A percentile compares a stretch with the other conserved stretches of the same genome.
These are phyloP conservation scores for Drosophila affinis DNA, from an alignment of 2,888 invertebrate species.

Conservation along the genomic window DNA sequence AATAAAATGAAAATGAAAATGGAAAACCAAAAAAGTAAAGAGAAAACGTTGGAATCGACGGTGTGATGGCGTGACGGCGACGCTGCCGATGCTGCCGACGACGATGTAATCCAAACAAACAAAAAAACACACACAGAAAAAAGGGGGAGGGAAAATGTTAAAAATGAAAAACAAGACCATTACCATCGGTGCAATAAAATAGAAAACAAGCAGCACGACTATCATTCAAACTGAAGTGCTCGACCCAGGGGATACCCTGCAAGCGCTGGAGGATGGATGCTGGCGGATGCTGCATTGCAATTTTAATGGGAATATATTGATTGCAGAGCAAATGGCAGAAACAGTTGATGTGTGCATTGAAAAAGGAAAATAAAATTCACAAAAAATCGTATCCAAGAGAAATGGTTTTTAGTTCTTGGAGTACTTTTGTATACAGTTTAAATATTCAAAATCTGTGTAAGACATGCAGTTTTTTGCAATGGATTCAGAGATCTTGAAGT, in stretches of 20 bases:
- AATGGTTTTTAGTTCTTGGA: background rate
- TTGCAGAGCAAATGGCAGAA: background rate
- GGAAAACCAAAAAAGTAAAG: slow-evolving; percentile 48
- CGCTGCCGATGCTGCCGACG: slow-evolving; percentile 22
- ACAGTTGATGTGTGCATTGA: background rate
- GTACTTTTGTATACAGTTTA: background rate
- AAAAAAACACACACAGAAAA: slow-evolving; percentile 27
- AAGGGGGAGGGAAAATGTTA: slow-evolving; percentile 28
- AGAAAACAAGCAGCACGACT: slow-evolving; percentile 61
- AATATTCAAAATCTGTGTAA: background rate
- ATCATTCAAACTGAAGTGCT: slow-evolving; percentile 13
- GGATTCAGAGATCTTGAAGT: background rate
- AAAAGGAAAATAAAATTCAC: slow-evolving; percentile 1
- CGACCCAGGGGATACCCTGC: slow-evolving; percentile 34
- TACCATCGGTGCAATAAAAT: slow-evolving; percentile 76
- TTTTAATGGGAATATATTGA: background rate
- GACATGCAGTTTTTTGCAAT: background rate
- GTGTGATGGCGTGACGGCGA: slow-evolving; percentile 25
- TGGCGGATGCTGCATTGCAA: background rate
- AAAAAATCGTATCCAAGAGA: background rate
- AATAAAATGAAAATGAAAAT: slow-evolving; percentile 63
- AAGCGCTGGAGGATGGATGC: background rate
- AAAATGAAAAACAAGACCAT: slow-evolving; percentile 78
- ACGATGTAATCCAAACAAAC: slow-evolving; percentile 57
- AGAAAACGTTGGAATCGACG: slow-evolving; percentile 33